Base-by-base conservation (phyloP, 2,888 invertebrate genomes). In the Drosophila siamana region DNA sequence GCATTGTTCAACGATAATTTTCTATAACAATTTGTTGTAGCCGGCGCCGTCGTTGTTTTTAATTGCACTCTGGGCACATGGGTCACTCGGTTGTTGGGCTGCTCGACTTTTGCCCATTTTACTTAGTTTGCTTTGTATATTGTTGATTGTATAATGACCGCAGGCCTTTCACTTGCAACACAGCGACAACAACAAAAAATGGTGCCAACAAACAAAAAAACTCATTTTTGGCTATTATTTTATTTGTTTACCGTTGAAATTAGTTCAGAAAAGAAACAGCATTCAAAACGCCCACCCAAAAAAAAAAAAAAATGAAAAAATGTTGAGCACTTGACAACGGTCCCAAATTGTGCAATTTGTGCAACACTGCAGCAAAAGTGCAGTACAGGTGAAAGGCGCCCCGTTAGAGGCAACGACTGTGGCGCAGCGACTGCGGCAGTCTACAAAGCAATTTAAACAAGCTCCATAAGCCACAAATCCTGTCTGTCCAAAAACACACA, bases 11-110 rank as follows among this genome's bases (percentile, higher is more conserved):
- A 70, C 68, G 60, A 80, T 70, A 61, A 74, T 68, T 83, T 86
- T 86, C 77, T 74, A 81, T 78, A 81, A 79, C 74, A 88, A 86
- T 86, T 88, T 86, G 85, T 88, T 78, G 74, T 67, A 74, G 70
- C 69, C 69, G 70, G 72, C 80, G 88, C 71, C 70, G 63, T 65
- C 51, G 68, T 74, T 67, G 66, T 63, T 79, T 82, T 82, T 82
- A 74, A 79, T 82, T 80, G 80, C 80, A 78, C 69, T 73, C 28
- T 51, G 69, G 65, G 65, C 65, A 60, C 72, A 68, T 44, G 67
- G 77, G 83, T 80, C 80, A 82, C 43, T 59, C 16, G 47, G 67
- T 8, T 30, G 68, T 55, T 67, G 55, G 63, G 52, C 59, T 64
- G 64, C 67, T 76, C 67, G 66, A 66, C 59, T 60, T 78, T 62